Evolutionary conservation across 1,140 invertebrate genomes (phyloP).

Genomic region (Pollicipes pollicipes): DNA sequence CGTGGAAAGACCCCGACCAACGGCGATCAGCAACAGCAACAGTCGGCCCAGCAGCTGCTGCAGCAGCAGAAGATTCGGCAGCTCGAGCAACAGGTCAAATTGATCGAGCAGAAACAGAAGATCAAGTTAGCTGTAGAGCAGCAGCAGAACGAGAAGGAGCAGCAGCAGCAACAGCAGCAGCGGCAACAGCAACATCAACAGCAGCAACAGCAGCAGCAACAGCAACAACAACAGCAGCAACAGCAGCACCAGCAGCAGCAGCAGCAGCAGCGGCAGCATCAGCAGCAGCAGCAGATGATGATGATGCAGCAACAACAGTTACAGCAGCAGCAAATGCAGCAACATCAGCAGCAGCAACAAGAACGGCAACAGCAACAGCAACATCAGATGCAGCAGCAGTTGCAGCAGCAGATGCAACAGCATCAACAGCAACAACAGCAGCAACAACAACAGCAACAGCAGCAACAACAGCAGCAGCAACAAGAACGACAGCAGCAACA

Average conservation of each 20-base stretch:
- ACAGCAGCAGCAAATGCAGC: neutral
- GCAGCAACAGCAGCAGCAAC: neutral
- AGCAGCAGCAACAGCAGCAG: too few species aligned
- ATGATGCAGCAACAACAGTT: neutral
- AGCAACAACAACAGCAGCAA: neutral
- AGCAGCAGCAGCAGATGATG: conserved; percentile 1
- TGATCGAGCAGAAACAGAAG: neutral
- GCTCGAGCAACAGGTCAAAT: neutral
- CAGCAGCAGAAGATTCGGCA: neutral
- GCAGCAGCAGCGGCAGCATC: neutral
- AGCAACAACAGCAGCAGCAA: neutral
- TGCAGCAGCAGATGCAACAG: neutral
- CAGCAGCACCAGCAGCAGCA: neutral
- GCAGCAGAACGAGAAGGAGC: neutral
- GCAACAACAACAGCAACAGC: conserved; percentile 5
- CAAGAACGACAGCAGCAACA: conserved; percentile 1
- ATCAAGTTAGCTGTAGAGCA: neutral
- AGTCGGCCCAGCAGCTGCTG: neutral
- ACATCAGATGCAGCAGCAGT: neutral
- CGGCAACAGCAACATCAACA: too few species aligned
- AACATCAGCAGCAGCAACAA: neutral
- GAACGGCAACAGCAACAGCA: neutral
- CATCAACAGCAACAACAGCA: neutral
- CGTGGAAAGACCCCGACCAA: neutral
- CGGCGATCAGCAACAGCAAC: too few species aligned